Percentiles rank a stretch among this genome's conserved stretches.
Evolutionary conservation across 1,140 invertebrate genomes (phyloP).

Genomic region (Papilio glaucus): DNA sequence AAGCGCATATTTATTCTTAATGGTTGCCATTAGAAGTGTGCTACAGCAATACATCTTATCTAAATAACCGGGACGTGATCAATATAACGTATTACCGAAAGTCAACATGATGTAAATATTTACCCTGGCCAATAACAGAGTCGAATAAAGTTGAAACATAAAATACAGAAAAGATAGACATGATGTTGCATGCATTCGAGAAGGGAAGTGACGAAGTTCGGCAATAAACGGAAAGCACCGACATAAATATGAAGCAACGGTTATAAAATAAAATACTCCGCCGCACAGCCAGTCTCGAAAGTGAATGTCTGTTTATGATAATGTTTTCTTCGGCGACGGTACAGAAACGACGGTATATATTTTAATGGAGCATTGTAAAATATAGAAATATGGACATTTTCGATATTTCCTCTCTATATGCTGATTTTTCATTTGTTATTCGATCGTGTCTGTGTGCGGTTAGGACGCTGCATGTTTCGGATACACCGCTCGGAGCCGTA

Average conservation of each 20-base stretch:
- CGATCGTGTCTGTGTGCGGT: background rate
- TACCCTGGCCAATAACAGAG: background rate
- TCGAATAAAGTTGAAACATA: constrained; percentile 29
- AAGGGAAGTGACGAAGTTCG: constrained; percentile 36
- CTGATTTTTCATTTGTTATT: constrained; percentile 33
- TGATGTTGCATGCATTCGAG: constrained; percentile 24
- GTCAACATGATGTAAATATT: constrained; percentile 20
- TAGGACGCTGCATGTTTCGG: background rate
- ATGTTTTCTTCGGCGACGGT: constrained; percentile 47
- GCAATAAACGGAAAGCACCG: constrained; percentile 34
- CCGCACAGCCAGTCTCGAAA: constrained; percentile 44
- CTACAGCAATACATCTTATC: background rate
- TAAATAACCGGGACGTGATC: background rate
- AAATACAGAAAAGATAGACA: constrained; percentile 32
- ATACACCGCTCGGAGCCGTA: background rate
- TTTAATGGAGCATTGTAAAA: constrained; percentile 50
- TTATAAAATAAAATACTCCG: constrained; percentile 48
- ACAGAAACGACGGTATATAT: constrained; percentile 47
- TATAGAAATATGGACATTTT: constrained; percentile 33
- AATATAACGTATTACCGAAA: background rate
- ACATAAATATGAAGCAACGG: constrained; percentile 37
- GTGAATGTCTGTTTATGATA: constrained; percentile 58
- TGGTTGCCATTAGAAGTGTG: no score
- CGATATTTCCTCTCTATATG: constrained; percentile 35
- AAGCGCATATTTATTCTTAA: no score